Base-by-base conservation (phyloP, 2,888 invertebrate species). In the Drosophila mercatorum region DNA sequence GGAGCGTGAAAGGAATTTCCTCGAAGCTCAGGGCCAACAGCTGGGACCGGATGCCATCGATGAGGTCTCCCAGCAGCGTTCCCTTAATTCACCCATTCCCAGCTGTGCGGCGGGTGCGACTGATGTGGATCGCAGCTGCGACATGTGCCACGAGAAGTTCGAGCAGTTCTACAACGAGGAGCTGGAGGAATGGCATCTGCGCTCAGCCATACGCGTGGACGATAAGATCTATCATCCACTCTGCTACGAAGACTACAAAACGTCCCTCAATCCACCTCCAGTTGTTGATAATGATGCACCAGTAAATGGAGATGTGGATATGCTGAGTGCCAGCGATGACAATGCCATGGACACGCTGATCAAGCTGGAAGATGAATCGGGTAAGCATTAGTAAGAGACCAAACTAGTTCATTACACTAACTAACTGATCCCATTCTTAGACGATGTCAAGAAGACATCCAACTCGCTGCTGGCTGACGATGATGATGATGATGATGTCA, bases 101-200 rank as follows among this genome's bases (percentile, higher is more conserved):
- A 96, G 95, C 82, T 96, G 97, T 70, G 94, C 96, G 8, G 96
- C 96, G 0, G 95, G 95, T 63, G 92, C 94, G 0, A 94, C 95
- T 44, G 95, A 95, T 69, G 94, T 95, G 10, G 94, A 95, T 84
- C 94, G 95, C 58, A 92, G 94, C 49, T 99, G 99, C 93, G 96
- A 96, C 77, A 96, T 98, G 59, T 99, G 99, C 93, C 96, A 96
- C 14, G 99, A 99, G 93, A 94, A 94, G 77, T 99, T 99, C 93
- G 97, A 98, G 80, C 97, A 97, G 92, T 98, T 97, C 94, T 99
- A 97, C 94, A 97, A 98, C 92, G 98, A 99, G 93, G 99, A 99
- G 88, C 95, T 96, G 79, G 99, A 99, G 92, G 98, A 98, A 91
- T 99, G 99, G 99, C 97, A 98, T 91, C 94, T 99, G 36, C 93